Base-by-base conservation (phyloP, 1,140 invertebrate species). In the Drosophila eugracilis region DNA sequence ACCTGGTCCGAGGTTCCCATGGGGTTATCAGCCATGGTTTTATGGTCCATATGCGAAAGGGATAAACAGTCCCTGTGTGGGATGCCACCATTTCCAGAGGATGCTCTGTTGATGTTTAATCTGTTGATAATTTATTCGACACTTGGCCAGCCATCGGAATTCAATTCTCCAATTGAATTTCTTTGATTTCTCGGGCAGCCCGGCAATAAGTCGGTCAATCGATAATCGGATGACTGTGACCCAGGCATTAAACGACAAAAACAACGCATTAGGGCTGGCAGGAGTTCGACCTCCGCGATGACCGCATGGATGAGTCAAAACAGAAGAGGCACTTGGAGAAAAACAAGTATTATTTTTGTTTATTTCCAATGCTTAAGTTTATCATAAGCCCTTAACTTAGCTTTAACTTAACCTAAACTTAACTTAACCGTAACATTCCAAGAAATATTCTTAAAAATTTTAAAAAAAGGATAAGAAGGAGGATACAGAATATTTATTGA, bases 141-240 rank as follows among this genome's bases (percentile, higher is more conserved):
- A 52, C 28, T 45, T 45, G 28, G 28, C 17, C 17, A 34, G 9
- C 24, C 37, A 71, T 63, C 37, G 42, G 32, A 73, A 73, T 65
- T 34, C 59, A 42, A 37, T 49, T 45, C 36, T 69, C 39, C 41
- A 62, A 78, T 67, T 67, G 45, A 67, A 53, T 44, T 71, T 41
- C 15, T 36, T 30, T 21, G 30, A 81, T 50, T 49, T 39, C 50
- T 39, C 34, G 42, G 17, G 30, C n/a, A 14, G 42, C 53, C 59
- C 59, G 30, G 62, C 70, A 60, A 69, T 84, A 79, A 79, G 28
- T 79, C 47, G 72, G 75, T 65, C 76, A 84, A 80, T 85, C 80
- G 76, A 84, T 85, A 76, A 79, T 75, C 54, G 62, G 65, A 73
- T 67, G 55, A 67, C 53, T 63, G 32, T 72, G 73, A 74, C 74